Conservation (phyloP, 1,140 invertebrate species). For the Orius laevigatus region DNA sequence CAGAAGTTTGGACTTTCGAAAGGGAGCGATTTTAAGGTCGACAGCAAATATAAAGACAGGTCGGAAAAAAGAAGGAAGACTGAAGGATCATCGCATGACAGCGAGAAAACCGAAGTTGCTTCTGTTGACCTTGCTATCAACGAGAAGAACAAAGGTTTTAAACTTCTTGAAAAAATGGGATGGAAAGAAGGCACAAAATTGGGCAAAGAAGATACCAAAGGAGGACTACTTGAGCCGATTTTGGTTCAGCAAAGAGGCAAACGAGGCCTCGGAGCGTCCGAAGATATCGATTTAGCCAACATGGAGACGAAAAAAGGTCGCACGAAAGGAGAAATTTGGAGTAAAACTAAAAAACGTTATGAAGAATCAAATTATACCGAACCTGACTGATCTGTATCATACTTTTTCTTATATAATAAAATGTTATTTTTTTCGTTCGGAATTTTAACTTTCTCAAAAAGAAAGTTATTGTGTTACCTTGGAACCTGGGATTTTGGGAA, state of each 20-base stretch:
- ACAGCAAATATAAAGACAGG: slow-evolving; percentile 50
- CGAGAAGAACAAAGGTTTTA: slow-evolving; percentile 39
- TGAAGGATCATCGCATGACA: slow-evolving; percentile 64
- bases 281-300: neutral
- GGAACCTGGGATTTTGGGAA: no score
- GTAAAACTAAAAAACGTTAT: slow-evolving; percentile 4
- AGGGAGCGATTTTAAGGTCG: slow-evolving; percentile 25
- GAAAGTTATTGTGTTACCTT: no score
- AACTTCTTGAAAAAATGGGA: slow-evolving; percentile 77
- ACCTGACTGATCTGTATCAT: no score
- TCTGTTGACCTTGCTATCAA: slow-evolving; percentile 38
- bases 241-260: neutral
- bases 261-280: neutral
- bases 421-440: no score
- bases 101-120: slow-evolving; percentile 63
- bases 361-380: neutral
- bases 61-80: slow-evolving; percentile 53
- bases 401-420: no score
- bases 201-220: slow-evolving; percentile 39
- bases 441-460: no score
- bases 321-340: neutral
- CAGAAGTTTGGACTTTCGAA: slow-evolving; percentile 64
- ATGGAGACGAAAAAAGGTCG: neutral
- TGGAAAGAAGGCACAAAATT: slow-evolving; percentile 76
- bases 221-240: neutral